Conservation (phyloP, 2,888 invertebrate species). For the Tenthredo scrophulariae region DNA sequence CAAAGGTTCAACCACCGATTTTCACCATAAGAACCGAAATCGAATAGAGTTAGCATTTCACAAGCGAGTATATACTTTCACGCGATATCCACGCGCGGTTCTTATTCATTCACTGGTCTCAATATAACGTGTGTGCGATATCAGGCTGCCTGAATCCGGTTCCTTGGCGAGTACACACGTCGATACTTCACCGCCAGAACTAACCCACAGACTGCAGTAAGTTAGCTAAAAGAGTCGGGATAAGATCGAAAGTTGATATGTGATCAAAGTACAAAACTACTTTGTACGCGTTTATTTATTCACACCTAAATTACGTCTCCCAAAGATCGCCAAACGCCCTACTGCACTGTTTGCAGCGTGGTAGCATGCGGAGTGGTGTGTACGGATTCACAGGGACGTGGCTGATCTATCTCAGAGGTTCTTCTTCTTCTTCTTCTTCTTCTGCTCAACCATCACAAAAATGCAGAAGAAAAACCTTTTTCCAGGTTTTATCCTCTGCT, state of each 20-base stretch:
- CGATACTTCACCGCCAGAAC: background rate
- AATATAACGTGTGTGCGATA: background rate
- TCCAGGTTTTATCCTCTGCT: background rate
- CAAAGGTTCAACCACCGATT: background rate
- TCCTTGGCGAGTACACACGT: background rate
- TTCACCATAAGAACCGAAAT: background rate
- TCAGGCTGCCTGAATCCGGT: background rate
- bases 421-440: background rate
- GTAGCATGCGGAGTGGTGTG: background rate
- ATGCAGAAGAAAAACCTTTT: background rate
- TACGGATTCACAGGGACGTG: background rate
- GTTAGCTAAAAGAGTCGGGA: background rate
- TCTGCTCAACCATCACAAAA: background rate
- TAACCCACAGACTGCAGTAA: background rate
- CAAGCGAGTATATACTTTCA: background rate
- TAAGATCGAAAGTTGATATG: background rate
- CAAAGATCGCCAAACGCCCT: background rate
- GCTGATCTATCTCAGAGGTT: background rate
- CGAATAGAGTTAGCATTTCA: background rate
- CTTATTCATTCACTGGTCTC: background rate
- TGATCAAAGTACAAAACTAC: background rate
- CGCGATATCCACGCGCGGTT: background rate
- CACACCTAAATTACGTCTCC: background rate
- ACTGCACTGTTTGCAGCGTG: background rate
- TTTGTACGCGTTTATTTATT: background rate